Conservation (phyloP, 2,888 invertebrate species). For the Lordiphosa andalusiaca region DNA sequence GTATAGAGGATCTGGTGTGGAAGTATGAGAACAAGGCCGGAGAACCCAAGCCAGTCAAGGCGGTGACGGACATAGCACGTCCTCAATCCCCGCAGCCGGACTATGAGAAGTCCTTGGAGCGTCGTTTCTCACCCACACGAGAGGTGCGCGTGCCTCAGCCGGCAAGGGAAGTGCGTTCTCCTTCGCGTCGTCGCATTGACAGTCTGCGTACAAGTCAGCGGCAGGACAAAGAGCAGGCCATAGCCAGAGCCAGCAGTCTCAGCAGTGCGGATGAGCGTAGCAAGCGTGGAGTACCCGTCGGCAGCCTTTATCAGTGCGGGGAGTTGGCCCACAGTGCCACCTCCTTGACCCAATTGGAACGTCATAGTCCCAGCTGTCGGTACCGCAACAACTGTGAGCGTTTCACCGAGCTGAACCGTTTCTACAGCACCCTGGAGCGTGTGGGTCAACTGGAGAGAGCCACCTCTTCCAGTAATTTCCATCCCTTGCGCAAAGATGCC, state of each 20-base stretch:
- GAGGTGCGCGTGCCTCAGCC: slow-evolving; percentile 80
- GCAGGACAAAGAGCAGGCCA: slow-evolving; percentile 48
- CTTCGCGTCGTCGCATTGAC: slow-evolving; percentile 85
- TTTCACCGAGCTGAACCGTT: slow-evolving; percentile 91
- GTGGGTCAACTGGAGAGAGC: slow-evolving; percentile 90
- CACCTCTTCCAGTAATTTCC: slow-evolving; percentile 86
- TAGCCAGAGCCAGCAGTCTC: slow-evolving; percentile 84
- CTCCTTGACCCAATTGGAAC: slow-evolving; percentile 81
- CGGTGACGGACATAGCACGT: slow-evolving; percentile 50
- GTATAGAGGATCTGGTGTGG: slow-evolving; percentile 79
- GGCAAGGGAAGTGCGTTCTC: slow-evolving; percentile 82
- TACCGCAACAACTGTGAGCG: slow-evolving; percentile 85
- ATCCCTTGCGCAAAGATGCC: slow-evolving; percentile 87
- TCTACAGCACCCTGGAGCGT: slow-evolving; percentile 92
- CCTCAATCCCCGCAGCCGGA: slow-evolving; percentile 54
- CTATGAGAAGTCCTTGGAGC: slow-evolving; percentile 21
- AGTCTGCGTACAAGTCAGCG: slow-evolving; percentile 73
- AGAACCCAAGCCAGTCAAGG: slow-evolving; percentile 14
- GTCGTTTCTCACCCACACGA: slow-evolving; percentile 76
- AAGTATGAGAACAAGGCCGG: slow-evolving; percentile 72
- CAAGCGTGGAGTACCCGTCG: slow-evolving; percentile 31
- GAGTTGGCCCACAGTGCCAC: slow-evolving; percentile 78
- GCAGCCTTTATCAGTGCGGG: slow-evolving; percentile 72
- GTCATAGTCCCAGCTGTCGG: slow-evolving; percentile 77
- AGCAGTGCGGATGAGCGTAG: slow-evolving; percentile 83